Evolutionary conservation across 1,140 invertebrate species (phyloP).

Genomic region (Papilio xuthus): DNA sequence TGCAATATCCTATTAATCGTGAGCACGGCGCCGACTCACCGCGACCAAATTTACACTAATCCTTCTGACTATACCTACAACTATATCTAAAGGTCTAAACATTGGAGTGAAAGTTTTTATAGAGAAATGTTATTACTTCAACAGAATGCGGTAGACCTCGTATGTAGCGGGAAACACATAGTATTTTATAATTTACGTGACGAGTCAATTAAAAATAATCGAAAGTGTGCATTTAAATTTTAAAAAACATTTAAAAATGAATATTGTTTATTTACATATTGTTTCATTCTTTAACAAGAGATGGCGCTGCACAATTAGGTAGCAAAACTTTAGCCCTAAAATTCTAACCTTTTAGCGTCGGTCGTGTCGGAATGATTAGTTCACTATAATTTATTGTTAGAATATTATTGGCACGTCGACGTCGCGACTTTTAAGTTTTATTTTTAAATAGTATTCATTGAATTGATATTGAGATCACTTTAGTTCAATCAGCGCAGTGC

Average conservation of each 20-base stretch:
- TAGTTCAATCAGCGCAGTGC: conserved; percentile 37
- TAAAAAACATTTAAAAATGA: no score
- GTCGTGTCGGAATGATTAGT: conserved; percentile 8
- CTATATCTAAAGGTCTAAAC: no score
- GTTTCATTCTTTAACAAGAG: background rate
- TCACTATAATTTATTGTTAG: conserved; percentile 26
- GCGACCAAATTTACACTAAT: background rate
- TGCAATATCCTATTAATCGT: conserved; percentile 7
- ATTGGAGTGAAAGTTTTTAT: no score
- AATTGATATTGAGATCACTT: conserved; percentile 51
- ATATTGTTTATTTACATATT: no score
- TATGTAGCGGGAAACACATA: no score
- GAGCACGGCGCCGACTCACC: background rate
- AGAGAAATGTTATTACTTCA: no score
- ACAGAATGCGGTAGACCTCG: no score
- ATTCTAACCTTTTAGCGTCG: background rate
- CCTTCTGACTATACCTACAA: background rate
- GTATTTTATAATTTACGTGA: no score
- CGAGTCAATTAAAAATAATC: no score
- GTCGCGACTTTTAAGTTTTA: conserved; percentile 19
- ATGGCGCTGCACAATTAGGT: background rate
- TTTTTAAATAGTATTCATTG: conserved; percentile 48
- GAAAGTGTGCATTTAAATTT: no score
- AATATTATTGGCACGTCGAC: conserved; percentile 32
- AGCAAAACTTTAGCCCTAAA: background rate